Percentiles rank a stretch among this genome's conserved stretches.
Conservation (phyloP, 1,140 invertebrate genomes). For the Tetramorium parvispinum region DNA sequence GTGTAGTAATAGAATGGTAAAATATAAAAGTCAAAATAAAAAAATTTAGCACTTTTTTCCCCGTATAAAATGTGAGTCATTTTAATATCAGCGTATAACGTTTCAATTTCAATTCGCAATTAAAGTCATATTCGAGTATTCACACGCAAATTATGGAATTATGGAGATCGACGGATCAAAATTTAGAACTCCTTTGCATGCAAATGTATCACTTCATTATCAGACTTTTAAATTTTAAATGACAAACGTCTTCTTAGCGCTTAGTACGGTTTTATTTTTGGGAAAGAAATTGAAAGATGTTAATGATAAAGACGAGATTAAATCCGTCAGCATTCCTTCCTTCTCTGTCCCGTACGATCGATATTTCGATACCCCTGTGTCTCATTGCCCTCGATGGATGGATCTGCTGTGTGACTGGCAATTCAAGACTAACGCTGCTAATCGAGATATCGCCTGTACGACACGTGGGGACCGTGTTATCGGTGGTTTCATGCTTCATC, state of each 20-base stretch:
- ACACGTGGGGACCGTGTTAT: slow-evolving; percentile 39
- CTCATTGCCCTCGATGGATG: slow-evolving; percentile 10
- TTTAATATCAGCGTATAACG: neutral
- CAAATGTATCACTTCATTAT: neutral
- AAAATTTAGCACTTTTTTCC: neutral
- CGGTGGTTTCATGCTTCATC: slow-evolving; percentile 59
- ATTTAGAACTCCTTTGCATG: neutral
- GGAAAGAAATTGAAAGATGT: neutral
- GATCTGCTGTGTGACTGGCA: slow-evolving; percentile 24
- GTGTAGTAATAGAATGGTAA: neutral
- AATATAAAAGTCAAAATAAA: neutral
- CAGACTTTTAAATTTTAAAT: slow-evolving; percentile 24
- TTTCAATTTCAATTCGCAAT: neutral
- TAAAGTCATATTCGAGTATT: slow-evolving; percentile 13
- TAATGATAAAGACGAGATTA: slow-evolving; percentile 31
- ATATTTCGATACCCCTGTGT: slow-evolving; percentile 2
- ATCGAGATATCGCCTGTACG: slow-evolving; percentile 55
- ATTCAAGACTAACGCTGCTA: slow-evolving; percentile 46
- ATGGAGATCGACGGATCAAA: neutral
- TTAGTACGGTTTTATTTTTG: neutral
- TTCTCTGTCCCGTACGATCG: neutral
- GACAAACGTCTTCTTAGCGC: neutral
- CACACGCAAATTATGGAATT: slow-evolving; percentile 31
- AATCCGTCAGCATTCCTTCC: neutral
- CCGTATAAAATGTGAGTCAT: neutral